phyloP scores from a whole-genome alignment of 1,140 invertebrate species.

The Brachionus plicatilis region DNA sequence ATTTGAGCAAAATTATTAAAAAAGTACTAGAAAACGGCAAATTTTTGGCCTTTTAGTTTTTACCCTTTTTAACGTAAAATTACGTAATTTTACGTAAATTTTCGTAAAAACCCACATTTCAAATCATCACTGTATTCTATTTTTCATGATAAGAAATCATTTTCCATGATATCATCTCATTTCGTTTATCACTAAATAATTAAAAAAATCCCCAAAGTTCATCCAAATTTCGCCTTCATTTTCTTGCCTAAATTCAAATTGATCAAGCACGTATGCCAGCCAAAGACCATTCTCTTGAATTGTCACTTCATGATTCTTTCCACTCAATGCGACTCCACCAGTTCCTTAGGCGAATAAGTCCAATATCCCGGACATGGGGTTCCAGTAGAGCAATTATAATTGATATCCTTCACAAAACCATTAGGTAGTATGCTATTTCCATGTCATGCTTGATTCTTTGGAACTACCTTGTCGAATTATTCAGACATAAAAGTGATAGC shows the following conservation, averaged over 20 bases:
- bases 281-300: conserved; percentile 62
- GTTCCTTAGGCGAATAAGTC: conserved; percentile 59
- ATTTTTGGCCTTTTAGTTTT: too few species aligned
- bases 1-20: too few species aligned
- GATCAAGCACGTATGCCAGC: conserved; percentile 52
- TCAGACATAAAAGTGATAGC: conserved; percentile 65
- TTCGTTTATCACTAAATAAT: neutral
- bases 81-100: too few species aligned
- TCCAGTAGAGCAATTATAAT: conserved; percentile 32
- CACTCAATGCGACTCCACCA: conserved; percentile 97
- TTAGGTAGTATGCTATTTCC: conserved; percentile 49
- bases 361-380: neutral
- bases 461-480: conserved; percentile 65
- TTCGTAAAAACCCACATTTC: too few species aligned
- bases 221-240: conserved; percentile 41
- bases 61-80: too few species aligned
- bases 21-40: too few species aligned
- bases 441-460: conserved; percentile 64
- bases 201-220: conserved; percentile 24
- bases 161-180: too few species aligned
- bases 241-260: conserved; percentile 65
- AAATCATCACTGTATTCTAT: too few species aligned
- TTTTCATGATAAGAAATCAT: neutral
- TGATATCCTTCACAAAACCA: conserved; percentile 13
- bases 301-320: conserved; percentile 65